These are phyloP conservation scores for Thymelicus sylvestris DNA, from an alignment of 2,888 invertebrate genomes.

Conservation along the genomic window DNA sequence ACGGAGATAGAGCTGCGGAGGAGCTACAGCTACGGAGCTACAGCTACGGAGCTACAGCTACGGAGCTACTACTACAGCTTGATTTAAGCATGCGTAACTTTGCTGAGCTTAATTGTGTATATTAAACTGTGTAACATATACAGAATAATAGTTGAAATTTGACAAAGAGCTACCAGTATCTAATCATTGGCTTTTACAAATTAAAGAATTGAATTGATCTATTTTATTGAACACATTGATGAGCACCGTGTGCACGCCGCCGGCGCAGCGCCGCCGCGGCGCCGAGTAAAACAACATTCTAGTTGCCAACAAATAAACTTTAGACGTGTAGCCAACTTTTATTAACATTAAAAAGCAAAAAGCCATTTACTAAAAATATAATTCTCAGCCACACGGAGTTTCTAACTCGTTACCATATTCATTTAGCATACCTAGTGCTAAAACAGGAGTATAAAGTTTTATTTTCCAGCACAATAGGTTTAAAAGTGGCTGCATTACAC, in stretches of 20 bases:
- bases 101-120: too few species aligned
- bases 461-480: slow-evolving; percentile 30
- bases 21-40: too few species aligned
- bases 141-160: too few species aligned
- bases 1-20: too few species aligned
- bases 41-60: too few species aligned
- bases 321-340: background rate
- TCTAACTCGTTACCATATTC: slow-evolving; percentile 25
- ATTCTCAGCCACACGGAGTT: slow-evolving; percentile 5
- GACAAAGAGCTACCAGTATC: too few species aligned
- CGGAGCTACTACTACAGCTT: too few species aligned
- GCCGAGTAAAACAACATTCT: background rate
- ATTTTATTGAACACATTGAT: background rate
- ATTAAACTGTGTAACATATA: too few species aligned
- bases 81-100: too few species aligned
- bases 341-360: slow-evolving; percentile 1
- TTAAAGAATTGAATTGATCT: too few species aligned
- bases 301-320: background rate
- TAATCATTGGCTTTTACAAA: too few species aligned
- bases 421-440: slow-evolving; percentile 26
- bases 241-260: background rate
- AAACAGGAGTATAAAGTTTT: slow-evolving; percentile 28
- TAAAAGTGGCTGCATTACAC: slow-evolving; percentile 29
- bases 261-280: too few species aligned
- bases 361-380: background rate